Base-by-base conservation (phyloP, 1,140 invertebrate species). In the Microplitis mediator region DNA sequence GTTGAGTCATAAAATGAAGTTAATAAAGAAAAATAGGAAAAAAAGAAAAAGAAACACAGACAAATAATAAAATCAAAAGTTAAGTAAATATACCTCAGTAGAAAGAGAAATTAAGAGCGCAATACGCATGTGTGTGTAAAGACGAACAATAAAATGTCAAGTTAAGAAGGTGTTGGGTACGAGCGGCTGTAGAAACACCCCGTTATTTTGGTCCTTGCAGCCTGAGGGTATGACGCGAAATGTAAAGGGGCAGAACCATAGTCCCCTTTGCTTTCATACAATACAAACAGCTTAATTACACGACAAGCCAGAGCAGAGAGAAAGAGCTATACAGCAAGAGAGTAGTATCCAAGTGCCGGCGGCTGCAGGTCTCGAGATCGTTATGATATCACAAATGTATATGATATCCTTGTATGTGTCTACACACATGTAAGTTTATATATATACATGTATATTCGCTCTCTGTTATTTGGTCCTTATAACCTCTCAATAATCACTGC, bases 241-340 rank as follows among this genome's bases (percentile, higher is more conserved):
- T 60, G 52, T 34, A 34, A 32, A 39, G 52, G 68, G 54, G 35
- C 62, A 11, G 68, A 36, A 14, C 16, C 67, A 36, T 51, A 63
- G 64, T 68, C 73, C 65, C 58, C 63, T 45, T 45, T 66, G 69
- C 58, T 68, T 54, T 68, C 58, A 63, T 76, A 77, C 79, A 79
- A 81, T 79, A 77, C 76, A 79, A 82, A 84, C 82, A 79, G 80
- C 81, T 84, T 84, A 85, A 85, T 85, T 84, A 82, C 72, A 82
- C 78, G 77, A 50, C 39, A 61, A 50, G 9, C 50, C 58, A 31
- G 35, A 73, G 39, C 11, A 45, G 39, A 45, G 39, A 45, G 39
- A 45, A 45, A 45, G 39, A 45, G 39, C 39, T 45, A 45, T 45
- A 45, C 11, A 11, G 6, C 39, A 45, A 45, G 11, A 45, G 39